A percentile compares a stretch with the other conserved stretches of the same genome.
phyloP scores from a whole-genome alignment of 2,888 invertebrate genomes.

The Harmothoe impar region DNA sequence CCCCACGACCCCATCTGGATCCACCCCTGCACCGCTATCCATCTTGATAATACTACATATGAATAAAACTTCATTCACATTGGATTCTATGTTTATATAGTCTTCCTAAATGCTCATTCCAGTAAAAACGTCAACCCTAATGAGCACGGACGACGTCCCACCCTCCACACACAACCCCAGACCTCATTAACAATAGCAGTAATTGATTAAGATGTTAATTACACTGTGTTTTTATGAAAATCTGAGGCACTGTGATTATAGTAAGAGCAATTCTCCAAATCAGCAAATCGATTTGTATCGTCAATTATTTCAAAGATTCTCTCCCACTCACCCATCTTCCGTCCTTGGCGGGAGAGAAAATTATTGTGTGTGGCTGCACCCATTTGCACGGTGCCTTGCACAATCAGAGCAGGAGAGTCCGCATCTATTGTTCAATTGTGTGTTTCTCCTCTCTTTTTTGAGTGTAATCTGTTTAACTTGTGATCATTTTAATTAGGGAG shows the following conservation, averaged over 20 bases:
- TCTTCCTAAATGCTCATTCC: too few species aligned
- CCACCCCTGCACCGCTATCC: too few species aligned
- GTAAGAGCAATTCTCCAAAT: constrained; percentile 52
- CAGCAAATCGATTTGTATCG: constrained; percentile 40
- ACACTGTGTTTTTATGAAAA: neutral
- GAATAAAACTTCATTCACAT: too few species aligned
- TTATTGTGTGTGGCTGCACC: too few species aligned
- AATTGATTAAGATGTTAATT: constrained; percentile 45
- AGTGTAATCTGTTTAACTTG: constrained; percentile 23
- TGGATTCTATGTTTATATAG: too few species aligned
- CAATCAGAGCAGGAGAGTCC: neutral
- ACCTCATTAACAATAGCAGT: neutral
- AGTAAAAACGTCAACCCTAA: too few species aligned
- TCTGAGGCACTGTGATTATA: neutral
- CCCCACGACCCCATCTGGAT: too few species aligned
- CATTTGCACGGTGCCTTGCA: neutral
- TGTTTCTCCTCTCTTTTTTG: neutral
- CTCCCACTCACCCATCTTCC: neutral
- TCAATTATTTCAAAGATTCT: constrained; percentile 23
- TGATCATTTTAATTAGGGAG: constrained; percentile 35
- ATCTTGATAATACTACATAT: too few species aligned
- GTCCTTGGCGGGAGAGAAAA: neutral
- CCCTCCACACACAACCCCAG: too few species aligned
- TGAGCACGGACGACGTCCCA: too few species aligned
- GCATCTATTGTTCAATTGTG: neutral